Base-by-base conservation (phyloP, 2,113 vertebrate species). In the Sclerurus mexicanus region DNA sequence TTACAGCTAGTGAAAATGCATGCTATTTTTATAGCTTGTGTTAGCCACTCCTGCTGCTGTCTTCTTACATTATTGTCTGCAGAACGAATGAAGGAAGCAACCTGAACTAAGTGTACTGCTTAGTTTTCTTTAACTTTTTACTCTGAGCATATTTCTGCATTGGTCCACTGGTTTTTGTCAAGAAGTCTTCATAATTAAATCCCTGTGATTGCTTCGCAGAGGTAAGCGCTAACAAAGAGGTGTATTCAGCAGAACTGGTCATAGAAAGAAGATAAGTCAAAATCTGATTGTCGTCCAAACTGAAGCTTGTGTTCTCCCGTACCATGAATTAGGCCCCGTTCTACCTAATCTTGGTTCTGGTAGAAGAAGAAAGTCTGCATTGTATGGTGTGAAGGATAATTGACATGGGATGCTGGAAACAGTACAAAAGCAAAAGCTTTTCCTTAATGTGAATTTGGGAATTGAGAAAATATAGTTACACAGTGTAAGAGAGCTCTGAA, bases 21-120 rank as follows among this genome's bases (percentile, higher is more conserved):
- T 76, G 14, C 46, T 96, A 35, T 94, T 91, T 95, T 96, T 89
- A 68, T 89, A 66, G 58, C 67, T 82, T 46, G 53, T 96, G 35
- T 56, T 68, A 90, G 87, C 92, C 39, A 42, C 14, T 96, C 52
- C 85, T 93, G 50, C 44, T 90, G n/a, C 67, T 82, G 53, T 52
- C n/a, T 64, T 96, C 94, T 87, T 66, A 6, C 85, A 14, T 74
- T 79, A 75, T 90, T 94, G 71, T 91, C 58, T 72, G 18, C 31
- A 87, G 56, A 94, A 86, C 40, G 94, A 85, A 96, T 91, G 52
- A 93, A 96, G 73, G 72, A 44, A 91, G 50, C 30, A 72, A 69
- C 62, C 33, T 50, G 56, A 92, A 79, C 59, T 58, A 42, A 62
- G 7, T 31, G 9, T 20, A 25, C 19, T 42, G 10, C 46, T 91